Evolutionary conservation across 1,140 invertebrate genomes (phyloP), one percentile per base, ranked within the genome.

Genomic region (Drosophila kohkoa): DNA sequence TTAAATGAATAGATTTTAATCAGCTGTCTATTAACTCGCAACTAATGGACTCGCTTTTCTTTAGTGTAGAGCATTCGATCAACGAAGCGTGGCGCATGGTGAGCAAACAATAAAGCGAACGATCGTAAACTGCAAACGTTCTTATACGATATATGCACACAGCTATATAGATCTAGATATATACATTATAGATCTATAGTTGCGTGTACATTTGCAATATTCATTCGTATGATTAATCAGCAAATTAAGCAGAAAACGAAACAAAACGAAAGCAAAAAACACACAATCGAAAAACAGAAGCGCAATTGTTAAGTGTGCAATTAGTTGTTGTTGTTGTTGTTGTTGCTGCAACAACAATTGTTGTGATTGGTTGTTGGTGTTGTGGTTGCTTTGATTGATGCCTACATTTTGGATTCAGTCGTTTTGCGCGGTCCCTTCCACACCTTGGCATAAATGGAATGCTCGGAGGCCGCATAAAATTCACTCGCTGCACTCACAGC

Each of bases 321-420:
- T 43, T 28, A 43, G 32, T 11, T 69, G 41, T 38, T 48, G 63
- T 11, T 1, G 15, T 15, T 1, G 15, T 15, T 45, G 57, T 20
- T 54, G 55, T 38, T 59, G 45, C 1, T 49, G 25, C 15, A 38
- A 13, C 20, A 25, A 25, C 20, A 25, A 25, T 25, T 51, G 5
- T 13, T 11, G 5, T 20, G n/a, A 8, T 7, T 70, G 20, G 13
- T 52, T 64, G 32, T 35, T 52, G 8, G 20, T 51, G 5, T 13
- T 11, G 5, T 20, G n/a, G 7, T 4, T 25, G 28, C 7, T 57
- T 15, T 58, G 20, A 20, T 48, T 8, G 0, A 59, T 86, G 49
- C 86, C 57, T 92, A 92, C 91, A 91, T 92, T 92, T 92, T 92
- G 28, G 91, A 88, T 88, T 92, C 91, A 80, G 91, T 90, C 35